Evolutionary conservation across 2,888 invertebrate genomes (phyloP).

Genomic region (Gnatocerus cornutus): DNA sequence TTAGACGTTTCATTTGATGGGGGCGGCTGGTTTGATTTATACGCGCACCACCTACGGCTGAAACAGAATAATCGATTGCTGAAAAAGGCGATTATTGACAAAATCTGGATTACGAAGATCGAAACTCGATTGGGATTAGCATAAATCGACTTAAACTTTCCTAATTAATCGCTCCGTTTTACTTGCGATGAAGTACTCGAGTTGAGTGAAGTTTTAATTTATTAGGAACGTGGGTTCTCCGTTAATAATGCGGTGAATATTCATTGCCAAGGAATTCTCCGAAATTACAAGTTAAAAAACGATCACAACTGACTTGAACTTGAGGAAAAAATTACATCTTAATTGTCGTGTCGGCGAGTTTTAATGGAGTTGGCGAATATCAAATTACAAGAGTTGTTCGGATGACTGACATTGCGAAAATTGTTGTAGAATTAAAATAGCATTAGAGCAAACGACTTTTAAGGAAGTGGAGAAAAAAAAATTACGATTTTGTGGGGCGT

Average conservation of each 20-base stretch:
- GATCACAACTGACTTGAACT: not conserved
- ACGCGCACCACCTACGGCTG: not conserved
- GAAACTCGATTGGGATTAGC: conserved; percentile 5
- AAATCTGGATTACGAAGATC: conserved; percentile 1
- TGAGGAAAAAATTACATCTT: not conserved
- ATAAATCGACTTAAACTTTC: conserved; percentile 3
- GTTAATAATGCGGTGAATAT: conserved; percentile 10
- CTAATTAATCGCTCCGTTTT: conserved; percentile 8
- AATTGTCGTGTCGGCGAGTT: conserved; percentile 6
- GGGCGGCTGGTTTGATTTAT: conserved; percentile 2
- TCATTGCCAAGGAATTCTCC: not conserved
- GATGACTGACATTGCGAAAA: not conserved
- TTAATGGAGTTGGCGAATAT: not conserved
- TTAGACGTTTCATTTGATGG: conserved; percentile 6
- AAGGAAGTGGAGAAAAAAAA: not conserved
- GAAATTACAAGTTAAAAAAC: not conserved
- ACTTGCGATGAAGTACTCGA: not conserved
- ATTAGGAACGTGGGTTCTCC: conserved; percentile 6
- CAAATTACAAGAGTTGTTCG: not conserved
- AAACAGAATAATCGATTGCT: conserved; percentile 10
- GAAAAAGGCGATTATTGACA: conserved; percentile 10
- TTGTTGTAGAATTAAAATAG: not conserved
- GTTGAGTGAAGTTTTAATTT: conserved; percentile 18
- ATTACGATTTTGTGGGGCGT: no score
- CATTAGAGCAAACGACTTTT: not conserved